A percentile compares a stretch with the other conserved stretches of the same genome.
phyloP scores from a whole-genome alignment of 1,140 invertebrate species.

The Drosophila pachea region DNA sequence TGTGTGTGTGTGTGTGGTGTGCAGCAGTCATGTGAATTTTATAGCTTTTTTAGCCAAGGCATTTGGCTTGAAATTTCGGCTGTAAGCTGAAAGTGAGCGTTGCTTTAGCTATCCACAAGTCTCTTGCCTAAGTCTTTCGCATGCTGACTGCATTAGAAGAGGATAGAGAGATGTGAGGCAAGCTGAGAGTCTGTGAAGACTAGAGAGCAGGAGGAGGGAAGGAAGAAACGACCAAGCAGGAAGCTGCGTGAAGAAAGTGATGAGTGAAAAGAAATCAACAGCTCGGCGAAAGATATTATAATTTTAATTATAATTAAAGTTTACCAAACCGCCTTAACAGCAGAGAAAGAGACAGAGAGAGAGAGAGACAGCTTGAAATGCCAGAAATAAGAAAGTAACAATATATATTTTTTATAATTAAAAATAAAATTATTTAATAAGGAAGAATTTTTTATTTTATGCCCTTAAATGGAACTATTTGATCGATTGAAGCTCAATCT shows the following conservation, averaged over 20 bases:
- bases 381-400: neutral
- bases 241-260: too few species aligned
- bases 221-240: too few species aligned
- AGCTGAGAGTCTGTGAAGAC: neutral
- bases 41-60: slow-evolving; percentile 42
- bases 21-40: slow-evolving; percentile 67
- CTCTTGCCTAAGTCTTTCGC: slow-evolving; percentile 35
- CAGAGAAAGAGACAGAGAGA: neutral
- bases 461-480: too few species aligned
- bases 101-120: slow-evolving; percentile 29
- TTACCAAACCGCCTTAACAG: too few species aligned
- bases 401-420: neutral
- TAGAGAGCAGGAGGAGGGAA: neutral
- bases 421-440: neutral
- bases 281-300: too few species aligned
- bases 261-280: too few species aligned
- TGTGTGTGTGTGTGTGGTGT: slow-evolving; percentile 32
- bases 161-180: neutral
- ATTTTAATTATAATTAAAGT: too few species aligned
- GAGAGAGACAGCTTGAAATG: neutral
- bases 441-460: too few species aligned
- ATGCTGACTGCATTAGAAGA: slow-evolving; percentile 10
- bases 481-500: too few species aligned
- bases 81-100: slow-evolving; percentile 64
- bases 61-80: slow-evolving; percentile 44